These are phyloP conservation scores for Leptopilina boulardi DNA, from an alignment of 1,140 invertebrate species.

Conservation along the genomic window DNA sequence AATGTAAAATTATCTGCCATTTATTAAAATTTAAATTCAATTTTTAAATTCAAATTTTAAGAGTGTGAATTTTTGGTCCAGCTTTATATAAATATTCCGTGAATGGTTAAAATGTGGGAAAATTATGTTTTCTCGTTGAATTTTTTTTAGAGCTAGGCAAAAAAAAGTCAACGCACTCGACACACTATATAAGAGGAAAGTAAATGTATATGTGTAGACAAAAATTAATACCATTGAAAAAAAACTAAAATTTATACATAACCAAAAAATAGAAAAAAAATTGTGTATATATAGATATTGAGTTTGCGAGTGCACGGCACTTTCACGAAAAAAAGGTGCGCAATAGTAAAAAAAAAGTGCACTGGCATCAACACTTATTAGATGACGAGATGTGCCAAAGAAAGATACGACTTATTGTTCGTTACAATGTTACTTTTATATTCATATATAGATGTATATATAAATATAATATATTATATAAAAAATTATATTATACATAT, in stretches of 20 bases:
- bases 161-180: constrained; percentile 46
- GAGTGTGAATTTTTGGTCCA: neutral
- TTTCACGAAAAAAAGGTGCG: neutral
- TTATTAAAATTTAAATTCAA: no score
- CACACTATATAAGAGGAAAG: constrained; percentile 54
- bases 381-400: constrained; percentile 64
- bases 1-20: neutral
- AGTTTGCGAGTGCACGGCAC: neutral
- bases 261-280: neutral
- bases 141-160: constrained; percentile 60
- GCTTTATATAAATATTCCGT: neutral
- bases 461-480: constrained; percentile 36
- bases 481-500: constrained; percentile 35
- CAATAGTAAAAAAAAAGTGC: neutral
- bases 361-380: constrained; percentile 34
- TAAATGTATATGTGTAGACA: constrained; percentile 55
- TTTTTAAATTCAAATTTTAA: neutral
- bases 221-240: neutral
- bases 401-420: constrained; percentile 63
- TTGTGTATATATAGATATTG: constrained; percentile 13
- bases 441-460: constrained; percentile 45
- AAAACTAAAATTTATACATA: constrained; percentile 10
- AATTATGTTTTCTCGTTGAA: constrained; percentile 57
- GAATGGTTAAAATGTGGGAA: constrained; percentile 35
- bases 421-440: constrained; percentile 62